Evolutionary conservation across 2,797 vertebrate species (phyloP).

Genomic region (Scleropages formosus): DNA sequence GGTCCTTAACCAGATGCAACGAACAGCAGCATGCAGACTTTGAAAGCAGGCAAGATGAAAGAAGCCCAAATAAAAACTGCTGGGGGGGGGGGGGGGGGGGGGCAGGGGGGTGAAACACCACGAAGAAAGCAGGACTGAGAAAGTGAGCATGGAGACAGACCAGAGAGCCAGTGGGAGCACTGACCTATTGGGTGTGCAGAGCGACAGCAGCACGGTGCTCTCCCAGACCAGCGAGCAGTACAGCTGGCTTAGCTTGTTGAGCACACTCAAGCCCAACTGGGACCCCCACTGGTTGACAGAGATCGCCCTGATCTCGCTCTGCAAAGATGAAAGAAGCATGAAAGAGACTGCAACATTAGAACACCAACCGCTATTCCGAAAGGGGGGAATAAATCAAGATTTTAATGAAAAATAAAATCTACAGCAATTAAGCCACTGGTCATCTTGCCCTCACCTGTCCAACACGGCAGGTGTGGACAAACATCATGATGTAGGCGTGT

Average conservation of each 20-base stretch:
- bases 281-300: constrained; percentile 97
- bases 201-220: constrained; percentile 89
- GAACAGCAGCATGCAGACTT: constrained; percentile 18
- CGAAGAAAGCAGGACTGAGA: no score
- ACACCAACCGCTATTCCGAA: no score
- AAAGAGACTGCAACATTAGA: no score
- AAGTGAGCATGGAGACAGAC: no score
- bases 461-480: constrained; percentile 92
- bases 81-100: neutral
- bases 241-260: constrained; percentile 92
- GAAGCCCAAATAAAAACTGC: no score
- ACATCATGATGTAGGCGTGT: constrained; percentile 97
- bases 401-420: no score
- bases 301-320: constrained; percentile 96
- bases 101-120: no score
- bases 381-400: no score
- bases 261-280: constrained; percentile 87
- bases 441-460: constrained; percentile 78
- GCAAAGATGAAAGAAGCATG: constrained; percentile 20
- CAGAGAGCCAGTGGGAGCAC: neutral
- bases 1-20: no score
- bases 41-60: no score
- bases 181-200: constrained; percentile 94
- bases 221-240: constrained; percentile 97
- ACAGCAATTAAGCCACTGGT: no score